A percentile compares a stretch with the other conserved stretches of the same genome.
Conservation (phyloP, 2,888 invertebrate species). For the Drosophila tanythrix region DNA sequence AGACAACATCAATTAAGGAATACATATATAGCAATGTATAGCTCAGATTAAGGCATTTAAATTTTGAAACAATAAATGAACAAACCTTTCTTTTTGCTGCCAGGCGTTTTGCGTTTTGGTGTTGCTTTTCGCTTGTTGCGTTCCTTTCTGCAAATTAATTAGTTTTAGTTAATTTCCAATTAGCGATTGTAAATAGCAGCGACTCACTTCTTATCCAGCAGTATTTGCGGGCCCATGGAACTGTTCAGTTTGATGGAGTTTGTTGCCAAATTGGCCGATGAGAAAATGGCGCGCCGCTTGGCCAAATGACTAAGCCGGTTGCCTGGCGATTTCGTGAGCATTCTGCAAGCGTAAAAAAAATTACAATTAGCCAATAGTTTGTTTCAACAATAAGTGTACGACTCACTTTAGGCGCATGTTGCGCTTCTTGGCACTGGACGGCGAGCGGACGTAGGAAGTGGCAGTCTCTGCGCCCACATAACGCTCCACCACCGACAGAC, state of each 20-base stretch:
- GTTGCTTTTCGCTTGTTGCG: slow-evolving; percentile 82
- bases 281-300: slow-evolving; percentile 90
- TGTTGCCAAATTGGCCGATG: slow-evolving; percentile 88
- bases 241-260: slow-evolving; percentile 83
- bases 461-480: slow-evolving; percentile 92
- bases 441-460: slow-evolving; percentile 85
- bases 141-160: slow-evolving; percentile 64
- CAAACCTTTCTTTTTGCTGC: slow-evolving; percentile 85
- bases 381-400: neutral
- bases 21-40: neutral
- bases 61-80: neutral
- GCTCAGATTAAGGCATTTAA: neutral
- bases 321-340: slow-evolving; percentile 89
- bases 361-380: neutral
- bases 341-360: slow-evolving; percentile 58
- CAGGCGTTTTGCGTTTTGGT: slow-evolving; percentile 86
- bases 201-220: slow-evolving; percentile 81
- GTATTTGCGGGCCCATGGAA: slow-evolving; percentile 81
- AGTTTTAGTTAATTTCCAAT: neutral
- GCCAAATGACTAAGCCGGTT: slow-evolving; percentile 91
- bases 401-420: slow-evolving; percentile 87
- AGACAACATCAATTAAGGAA: neutral
- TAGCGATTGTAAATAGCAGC: neutral
- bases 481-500: slow-evolving; percentile 88
- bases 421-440: slow-evolving; percentile 88